Base-by-base conservation (phyloP, 1,140 invertebrate species). In the Mizuhopecten yessoensis region DNA sequence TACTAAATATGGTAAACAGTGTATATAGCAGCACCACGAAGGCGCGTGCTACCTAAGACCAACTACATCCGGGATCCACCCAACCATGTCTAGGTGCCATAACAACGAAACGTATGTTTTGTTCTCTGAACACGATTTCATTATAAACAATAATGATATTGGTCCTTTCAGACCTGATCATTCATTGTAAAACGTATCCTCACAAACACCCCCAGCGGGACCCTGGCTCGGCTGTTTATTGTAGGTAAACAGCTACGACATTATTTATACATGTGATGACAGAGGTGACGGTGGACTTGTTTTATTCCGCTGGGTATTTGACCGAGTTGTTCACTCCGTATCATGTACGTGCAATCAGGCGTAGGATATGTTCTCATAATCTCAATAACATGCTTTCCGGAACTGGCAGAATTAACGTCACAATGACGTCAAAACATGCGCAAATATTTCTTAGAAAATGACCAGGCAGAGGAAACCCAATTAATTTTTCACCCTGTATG, bases 391-490 rank as follows among this genome's bases (percentile, higher is more conserved):
- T 29, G 57, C 57, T 75, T 75, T 29, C 57, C 23, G 57, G n/a
- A 75, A n/a, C 17, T 75, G 57, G 57, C 57, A 75, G n/a, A 75
- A 75, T 75, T 75, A 1, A 75, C 57, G 57, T 75, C 57, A 75
- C 23, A 3, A 17, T 75, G 57, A 75, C 57, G 57, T 75, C 57
- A 75, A n/a, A 17, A 75, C n/a, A 75, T 29, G 23, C 7, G 29
- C 57, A 75, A 75, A 75, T 75, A 75, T 75, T 75, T 75, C 57
- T 75, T 75, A n/a, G 57, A 75, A 75, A 75, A 17, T 75, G 57
- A 75, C 57, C 57, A 17, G 57, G n/a, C 57, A 75, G 23, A 17
- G 57, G 17, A 75, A 75, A n/a, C 57, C 57, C 11, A 75, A 29
- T 75, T 75, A 75, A 75, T 75, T 75, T n/a, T 29, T 75, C 9